phyloP scores from a whole-genome alignment of 2,888 invertebrate genomes.

The Metacarcinus magister region DNA sequence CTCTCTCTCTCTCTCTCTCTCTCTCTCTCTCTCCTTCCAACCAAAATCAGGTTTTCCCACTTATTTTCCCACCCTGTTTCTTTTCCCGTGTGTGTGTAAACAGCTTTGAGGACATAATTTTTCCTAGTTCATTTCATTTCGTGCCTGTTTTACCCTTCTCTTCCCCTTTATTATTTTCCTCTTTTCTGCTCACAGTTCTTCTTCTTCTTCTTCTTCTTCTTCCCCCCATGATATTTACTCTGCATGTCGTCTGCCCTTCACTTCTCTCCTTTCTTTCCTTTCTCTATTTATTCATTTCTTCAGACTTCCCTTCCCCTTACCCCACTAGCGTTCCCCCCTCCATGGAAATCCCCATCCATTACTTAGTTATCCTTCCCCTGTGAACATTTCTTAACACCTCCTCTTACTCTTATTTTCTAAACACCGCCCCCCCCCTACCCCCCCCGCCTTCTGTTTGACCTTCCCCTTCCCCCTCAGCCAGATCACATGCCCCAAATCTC shows the following conservation, averaged over 20 bases:
- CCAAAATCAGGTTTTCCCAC: not conserved
- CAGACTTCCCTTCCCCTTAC: too few species aligned
- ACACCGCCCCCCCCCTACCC: not conserved
- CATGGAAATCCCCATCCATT: too few species aligned
- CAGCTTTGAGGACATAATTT: too few species aligned
- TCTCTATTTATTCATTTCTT: not conserved
- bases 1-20: not conserved
- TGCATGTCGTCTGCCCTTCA: not conserved
- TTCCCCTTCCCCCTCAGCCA: not conserved
- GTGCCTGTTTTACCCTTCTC: not conserved
- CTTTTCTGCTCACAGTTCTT: not conserved
- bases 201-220: not conserved
- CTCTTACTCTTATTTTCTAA: not conserved
- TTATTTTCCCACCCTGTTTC: too few species aligned
- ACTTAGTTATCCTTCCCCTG: not conserved
- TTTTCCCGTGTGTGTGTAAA: too few species aligned
- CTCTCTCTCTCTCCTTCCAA: not conserved
- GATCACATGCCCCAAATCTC: too few species aligned
- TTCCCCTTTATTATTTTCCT: not conserved
- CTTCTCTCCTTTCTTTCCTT: conserved; percentile 2
- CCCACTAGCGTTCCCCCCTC: not conserved
- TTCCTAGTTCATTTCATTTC: too few species aligned
- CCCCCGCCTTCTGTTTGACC: not conserved
- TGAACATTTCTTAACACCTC: not conserved
- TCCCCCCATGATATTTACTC: not conserved